Evolutionary conservation across 2,888 invertebrate genomes (phyloP), one percentile per base, ranked within the genome.

Genomic region (Drosophila pegasa): DNA sequence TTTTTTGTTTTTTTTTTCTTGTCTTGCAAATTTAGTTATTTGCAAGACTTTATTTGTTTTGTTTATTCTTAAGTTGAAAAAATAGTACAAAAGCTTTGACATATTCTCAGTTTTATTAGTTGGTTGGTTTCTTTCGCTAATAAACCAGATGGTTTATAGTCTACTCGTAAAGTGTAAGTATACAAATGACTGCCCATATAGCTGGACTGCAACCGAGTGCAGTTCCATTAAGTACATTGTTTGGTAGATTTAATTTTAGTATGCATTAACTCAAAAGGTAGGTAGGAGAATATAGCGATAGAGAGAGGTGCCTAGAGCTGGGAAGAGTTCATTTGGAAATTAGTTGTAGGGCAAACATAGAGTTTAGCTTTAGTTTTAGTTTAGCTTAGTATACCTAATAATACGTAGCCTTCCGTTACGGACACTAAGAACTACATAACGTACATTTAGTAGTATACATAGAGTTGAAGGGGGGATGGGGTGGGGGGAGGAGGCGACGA

Each of bases 111-210:
- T 27, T 43, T 45, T 45, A 48, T 85, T 80, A 68, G 69, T 79
- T 69, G 58, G 69, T 77, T 79, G 60, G 33, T 69, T 71, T 70
- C 62, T 51, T 75, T 73, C 62, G 59, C 72, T 80, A 75, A 71
- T 73, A 64, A 76, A 75, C 79, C 78, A 69, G 64, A 48, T 56
- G 58, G 61, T 59, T 67, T 64, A 76, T 58, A 64, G 69, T 64
- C 69, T 76, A 75, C 58, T 67, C 62, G 59, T 57, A 62, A 71
- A 65, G 68, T 70, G 45, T 75, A 75, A 83, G 87, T 83, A 83
- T 83, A 83, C 87, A 86, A 86, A 80, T 83, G 83, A 83, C 80
- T 92, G 92, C 92, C 92, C 92, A 92, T 92, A 92, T 87, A 87
- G 88, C 88, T 80, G 78, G 69, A 79, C 71, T 76, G 79, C 86